A percentile compares a stretch with the other conserved stretches of the same genome.
Conservation (phyloP, 2,888 invertebrate species). For the Rotaria sp. region DNA sequence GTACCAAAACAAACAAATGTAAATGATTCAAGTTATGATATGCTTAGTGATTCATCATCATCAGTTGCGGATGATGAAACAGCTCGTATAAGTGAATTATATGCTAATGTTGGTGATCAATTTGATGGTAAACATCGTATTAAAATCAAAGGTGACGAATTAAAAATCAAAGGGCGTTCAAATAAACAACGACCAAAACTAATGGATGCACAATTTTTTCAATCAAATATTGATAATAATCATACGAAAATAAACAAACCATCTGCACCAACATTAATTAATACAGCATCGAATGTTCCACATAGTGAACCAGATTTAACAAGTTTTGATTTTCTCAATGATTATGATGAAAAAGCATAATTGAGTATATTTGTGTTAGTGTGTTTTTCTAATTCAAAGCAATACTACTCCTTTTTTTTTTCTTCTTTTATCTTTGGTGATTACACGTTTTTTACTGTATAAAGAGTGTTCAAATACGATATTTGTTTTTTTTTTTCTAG, state of each 20-base stretch:
- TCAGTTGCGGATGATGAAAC: not conserved
- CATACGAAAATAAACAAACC: not conserved
- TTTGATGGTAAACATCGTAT: slow-evolving; percentile 24
- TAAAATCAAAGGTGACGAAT: slow-evolving; percentile 13
- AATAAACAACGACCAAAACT: slow-evolving; percentile 17
- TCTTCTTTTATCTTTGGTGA: not conserved
- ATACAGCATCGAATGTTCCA: not conserved
- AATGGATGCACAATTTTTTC: slow-evolving; percentile 14
- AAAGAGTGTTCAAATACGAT: not conserved
- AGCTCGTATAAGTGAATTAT: not conserved
- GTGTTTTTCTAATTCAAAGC: not conserved
- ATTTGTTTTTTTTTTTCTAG: not conserved
- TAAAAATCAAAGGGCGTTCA: not conserved
- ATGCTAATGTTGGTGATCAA: not conserved
- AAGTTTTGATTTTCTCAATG: slow-evolving; percentile 13
- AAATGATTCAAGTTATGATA: slow-evolving; percentile 2
- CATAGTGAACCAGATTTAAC: not conserved
- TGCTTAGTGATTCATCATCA: slow-evolving; percentile 23
- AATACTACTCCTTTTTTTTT: not conserved
- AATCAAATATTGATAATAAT: not conserved
- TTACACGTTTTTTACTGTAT: not conserved
- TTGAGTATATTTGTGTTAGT: not conserved
- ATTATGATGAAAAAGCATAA: slow-evolving; percentile 23
- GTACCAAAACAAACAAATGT: not conserved
- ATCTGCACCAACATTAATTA: not conserved